Conservation (phyloP, 2,113 vertebrate species). For the Hypanus sabinus region DNA sequence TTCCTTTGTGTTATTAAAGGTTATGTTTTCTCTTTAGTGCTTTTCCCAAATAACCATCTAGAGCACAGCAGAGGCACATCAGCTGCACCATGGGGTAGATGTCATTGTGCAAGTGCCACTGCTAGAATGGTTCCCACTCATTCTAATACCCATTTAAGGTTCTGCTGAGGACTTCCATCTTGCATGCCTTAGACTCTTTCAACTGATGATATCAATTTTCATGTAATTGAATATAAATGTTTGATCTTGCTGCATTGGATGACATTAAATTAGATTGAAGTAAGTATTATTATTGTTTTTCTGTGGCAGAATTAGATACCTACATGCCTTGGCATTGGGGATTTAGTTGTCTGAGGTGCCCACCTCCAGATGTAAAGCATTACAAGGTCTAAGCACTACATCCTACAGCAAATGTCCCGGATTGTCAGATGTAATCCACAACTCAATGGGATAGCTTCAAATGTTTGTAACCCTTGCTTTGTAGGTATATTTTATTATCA, state of each 20-base stretch:
- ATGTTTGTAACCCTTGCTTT: not conserved
- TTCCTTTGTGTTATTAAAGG: not conserved
- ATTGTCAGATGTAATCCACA: not conserved
- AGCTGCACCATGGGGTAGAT: not conserved
- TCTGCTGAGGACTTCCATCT: not conserved
- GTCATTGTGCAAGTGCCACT: not conserved
- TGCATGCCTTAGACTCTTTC: not conserved
- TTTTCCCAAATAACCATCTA: not conserved
- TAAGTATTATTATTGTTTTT: not conserved
- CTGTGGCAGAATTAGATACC: not conserved
- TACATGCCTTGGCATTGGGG: not conserved
- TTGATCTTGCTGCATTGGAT: not conserved
- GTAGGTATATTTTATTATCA: not conserved
- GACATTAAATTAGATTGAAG: not conserved
- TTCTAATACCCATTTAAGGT: not conserved
- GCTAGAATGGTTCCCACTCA: not conserved
- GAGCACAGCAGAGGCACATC: not conserved
- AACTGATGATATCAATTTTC: not conserved
- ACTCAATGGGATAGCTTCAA: not conserved
- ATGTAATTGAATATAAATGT: not conserved
- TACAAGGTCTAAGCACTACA: not conserved
- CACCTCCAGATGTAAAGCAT: not conserved
- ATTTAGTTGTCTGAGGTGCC: not conserved
- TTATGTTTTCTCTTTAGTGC: not conserved
- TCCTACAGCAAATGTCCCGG: not conserved